Evolutionary conservation across 53 echinoderm and acorn worm genomes (phyloP).

Genomic region (Hippasteria phrygiana): DNA sequence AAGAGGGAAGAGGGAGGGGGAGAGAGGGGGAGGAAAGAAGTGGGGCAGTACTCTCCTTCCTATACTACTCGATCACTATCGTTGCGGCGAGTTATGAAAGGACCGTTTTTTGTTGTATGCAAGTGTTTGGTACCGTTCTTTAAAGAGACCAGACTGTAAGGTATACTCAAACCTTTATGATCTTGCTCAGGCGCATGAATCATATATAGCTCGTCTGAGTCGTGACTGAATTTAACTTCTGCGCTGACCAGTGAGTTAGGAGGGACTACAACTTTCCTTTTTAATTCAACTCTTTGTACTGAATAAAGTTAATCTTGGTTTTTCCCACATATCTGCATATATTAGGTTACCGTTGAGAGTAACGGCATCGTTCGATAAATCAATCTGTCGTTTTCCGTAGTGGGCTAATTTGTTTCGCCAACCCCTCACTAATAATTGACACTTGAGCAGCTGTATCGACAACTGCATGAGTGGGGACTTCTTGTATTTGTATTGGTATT

Average conservation of each 20-base stretch:
- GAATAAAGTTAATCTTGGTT: constrained; percentile 16
- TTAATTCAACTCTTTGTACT: constrained; percentile 1
- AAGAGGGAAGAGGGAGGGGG: too few relatives aligned
- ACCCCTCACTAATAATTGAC: constrained; percentile 26
- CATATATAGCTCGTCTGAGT: background rate
- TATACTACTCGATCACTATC: constrained; percentile 25
- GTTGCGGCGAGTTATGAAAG: background rate
- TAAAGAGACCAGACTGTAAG: background rate
- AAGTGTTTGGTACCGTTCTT: background rate
- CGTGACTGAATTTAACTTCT: background rate
- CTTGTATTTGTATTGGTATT: constrained; percentile 21
- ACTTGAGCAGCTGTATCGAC: constrained; percentile 38
- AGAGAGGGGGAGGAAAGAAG: too few relatives aligned
- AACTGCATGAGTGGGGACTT: background rate
- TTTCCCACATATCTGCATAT: constrained; percentile 10
- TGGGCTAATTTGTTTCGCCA: constrained; percentile 7
- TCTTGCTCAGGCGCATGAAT: constrained; percentile 18
- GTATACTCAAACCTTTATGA: constrained; percentile 32
- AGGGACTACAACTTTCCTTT: background rate
- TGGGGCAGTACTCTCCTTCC: too few relatives aligned
- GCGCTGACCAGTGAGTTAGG: background rate
- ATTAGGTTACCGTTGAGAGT: background rate
- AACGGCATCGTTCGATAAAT: background rate
- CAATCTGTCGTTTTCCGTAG: background rate
- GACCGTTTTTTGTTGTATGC: background rate